Evolutionary conservation across 2,113 vertebrate species (phyloP), one percentile per base, ranked within the genome.

Genomic region (Eudyptes chrysolophus): DNA sequence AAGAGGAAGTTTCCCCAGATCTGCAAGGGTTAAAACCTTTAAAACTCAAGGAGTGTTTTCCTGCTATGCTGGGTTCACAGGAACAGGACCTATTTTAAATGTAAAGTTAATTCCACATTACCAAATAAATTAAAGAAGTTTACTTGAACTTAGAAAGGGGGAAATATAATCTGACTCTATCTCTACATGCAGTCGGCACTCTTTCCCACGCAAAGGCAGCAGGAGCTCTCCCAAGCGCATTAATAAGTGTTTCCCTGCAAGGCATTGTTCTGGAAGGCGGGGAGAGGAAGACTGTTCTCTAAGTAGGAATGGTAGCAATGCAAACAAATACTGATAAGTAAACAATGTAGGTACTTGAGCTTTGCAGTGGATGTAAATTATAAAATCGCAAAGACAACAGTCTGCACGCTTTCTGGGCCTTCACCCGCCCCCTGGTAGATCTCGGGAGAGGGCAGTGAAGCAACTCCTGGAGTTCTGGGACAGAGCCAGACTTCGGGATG

Each of bases 161-260:
- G 72, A 95, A 96, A 84, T 57, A 77, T 40, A 95, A 94, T 65
- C 69, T 94, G 71, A 84, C 42, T 92, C 40, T 64, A 36, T 95
- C 84, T 95, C 80, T 40, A 13, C 89, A 61, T 72, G 87, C 75
- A 64, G 70, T 96, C 88, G 2, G 65, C 25, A 19, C 64, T 64
- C 81, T 80, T 96, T 93, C 95, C 96, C 97, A 96, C 19, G 44
- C 74, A 69, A 36, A 93, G 87, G 90, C 89, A 97, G 95, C 95
- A 54, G 86, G 91, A 92, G 79, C 86, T 95, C 84, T 96, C 81
- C 36, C 0, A 1, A 93, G 42, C 16, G 22, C 48, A 86, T 62
- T 65, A 57, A 4, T 72, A 83, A 97, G 78, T 21, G 16, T 79
- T 97, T 75, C 60, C 74, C 79, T 93, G 62, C 66, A 89, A 91